phyloP scores from a whole-genome alignment of 2,113 vertebrate genomes.

The Ptilorrhoa leucosticta region DNA sequence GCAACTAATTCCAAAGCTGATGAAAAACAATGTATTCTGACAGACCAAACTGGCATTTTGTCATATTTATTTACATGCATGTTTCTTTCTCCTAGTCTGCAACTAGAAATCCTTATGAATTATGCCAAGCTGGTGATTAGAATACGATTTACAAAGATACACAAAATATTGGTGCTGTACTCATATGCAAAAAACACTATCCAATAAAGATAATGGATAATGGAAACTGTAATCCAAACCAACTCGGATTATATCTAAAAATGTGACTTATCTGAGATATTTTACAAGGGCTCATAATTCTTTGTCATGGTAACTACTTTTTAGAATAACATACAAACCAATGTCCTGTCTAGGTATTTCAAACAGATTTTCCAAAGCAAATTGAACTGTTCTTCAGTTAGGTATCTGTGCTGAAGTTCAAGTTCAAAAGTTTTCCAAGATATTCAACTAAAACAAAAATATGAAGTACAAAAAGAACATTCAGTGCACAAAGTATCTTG shows the following conservation, averaged over 20 bases:
- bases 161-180: not conserved
- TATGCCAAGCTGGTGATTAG: not conserved
- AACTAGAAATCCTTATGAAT: not conserved
- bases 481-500: constrained; percentile 5
- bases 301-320: not conserved
- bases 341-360: not conserved
- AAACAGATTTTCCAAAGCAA: not conserved
- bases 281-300: not conserved
- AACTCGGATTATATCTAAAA: not conserved
- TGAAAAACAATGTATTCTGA: not conserved
- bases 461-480: constrained; percentile 22
- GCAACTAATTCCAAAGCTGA: not conserved
- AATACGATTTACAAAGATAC: not conserved
- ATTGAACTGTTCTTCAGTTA: not conserved
- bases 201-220: not conserved
- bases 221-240: not conserved
- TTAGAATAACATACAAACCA: not conserved
- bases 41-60: not conserved
- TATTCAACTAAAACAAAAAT: not conserved
- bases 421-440: not conserved
- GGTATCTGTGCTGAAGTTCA: not conserved
- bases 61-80: not conserved
- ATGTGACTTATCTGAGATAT: not conserved
- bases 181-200: not conserved
- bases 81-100: not conserved